These are phyloP conservation scores for Siniperca obscura DNA, from an alignment of 2,797 vertebrate species.

Conservation along the genomic window DNA sequence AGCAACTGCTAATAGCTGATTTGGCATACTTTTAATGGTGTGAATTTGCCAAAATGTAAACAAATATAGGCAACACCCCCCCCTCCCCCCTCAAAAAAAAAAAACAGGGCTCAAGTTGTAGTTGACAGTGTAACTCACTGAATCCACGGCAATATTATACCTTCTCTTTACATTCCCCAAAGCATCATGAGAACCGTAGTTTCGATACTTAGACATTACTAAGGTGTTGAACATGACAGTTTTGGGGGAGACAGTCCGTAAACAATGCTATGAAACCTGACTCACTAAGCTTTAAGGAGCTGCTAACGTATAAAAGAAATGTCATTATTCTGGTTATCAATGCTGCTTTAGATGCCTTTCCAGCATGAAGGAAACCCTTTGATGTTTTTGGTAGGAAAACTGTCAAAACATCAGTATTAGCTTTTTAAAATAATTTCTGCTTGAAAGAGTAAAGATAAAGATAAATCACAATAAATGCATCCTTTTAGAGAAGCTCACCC, in stretches of 20 bases:
- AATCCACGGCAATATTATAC: not conserved
- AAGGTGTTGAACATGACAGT: not conserved
- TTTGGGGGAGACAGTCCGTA: not conserved
- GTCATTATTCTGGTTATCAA: not conserved
- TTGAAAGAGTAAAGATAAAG: constrained; percentile 1
- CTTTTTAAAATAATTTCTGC: not conserved
- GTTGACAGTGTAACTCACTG: not conserved
- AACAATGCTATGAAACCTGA: not conserved
- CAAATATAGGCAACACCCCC: not conserved
- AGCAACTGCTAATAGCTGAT: not conserved
- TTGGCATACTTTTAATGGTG: not conserved
- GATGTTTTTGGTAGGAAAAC: not conserved
- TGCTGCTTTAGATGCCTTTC: not conserved
- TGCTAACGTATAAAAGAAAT: not conserved
- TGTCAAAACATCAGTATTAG: not conserved
- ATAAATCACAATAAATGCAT: not conserved
- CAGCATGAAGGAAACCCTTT: not conserved
- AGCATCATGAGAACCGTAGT: not conserved
- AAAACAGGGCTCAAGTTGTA: not conserved
- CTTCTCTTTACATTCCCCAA: not conserved
- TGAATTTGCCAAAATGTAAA: not conserved
- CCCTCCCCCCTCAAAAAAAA: too few species aligned
- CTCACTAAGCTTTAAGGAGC: not conserved
- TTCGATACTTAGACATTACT: not conserved
- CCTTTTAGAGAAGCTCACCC: constrained; percentile 72